Conservation (phyloP, 2,113 vertebrate genomes). For the Dipodomys spectabilis region DNA sequence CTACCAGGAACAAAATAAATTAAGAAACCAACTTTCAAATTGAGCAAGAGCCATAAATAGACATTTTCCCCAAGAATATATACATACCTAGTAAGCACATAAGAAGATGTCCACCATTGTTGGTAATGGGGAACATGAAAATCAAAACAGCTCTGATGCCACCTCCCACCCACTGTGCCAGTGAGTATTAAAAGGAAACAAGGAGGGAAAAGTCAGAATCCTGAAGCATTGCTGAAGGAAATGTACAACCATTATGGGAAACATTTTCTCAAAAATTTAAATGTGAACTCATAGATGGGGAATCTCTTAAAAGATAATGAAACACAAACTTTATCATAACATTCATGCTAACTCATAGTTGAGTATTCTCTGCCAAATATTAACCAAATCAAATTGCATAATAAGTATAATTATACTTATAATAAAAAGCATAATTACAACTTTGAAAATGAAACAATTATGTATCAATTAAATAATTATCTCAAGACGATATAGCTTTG, state of each 20-base stretch:
- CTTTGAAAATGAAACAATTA: constrained; percentile 33
- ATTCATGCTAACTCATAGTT: background rate
- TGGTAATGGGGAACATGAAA: background rate
- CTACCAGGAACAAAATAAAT: background rate
- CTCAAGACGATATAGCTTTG: background rate
- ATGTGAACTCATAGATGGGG: background rate
- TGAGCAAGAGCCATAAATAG: background rate
- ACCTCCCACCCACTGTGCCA: background rate
- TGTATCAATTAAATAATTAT: background rate
- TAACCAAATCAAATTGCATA: background rate
- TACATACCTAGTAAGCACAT: background rate
- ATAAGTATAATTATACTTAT: background rate
- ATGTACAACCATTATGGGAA: background rate
- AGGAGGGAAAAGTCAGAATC: background rate
- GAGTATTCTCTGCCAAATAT: background rate
- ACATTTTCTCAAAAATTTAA: background rate
- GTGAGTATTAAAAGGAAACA: background rate
- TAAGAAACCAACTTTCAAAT: background rate
- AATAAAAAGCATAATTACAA: background rate
- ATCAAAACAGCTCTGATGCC: background rate
- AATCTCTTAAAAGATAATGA: background rate
- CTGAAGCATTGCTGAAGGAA: background rate
- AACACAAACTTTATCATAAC: background rate
- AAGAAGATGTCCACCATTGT: background rate
- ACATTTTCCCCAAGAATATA: background rate